Conservation (phyloP, 2,888 invertebrate genomes). For the Hylaea fasciaria region DNA sequence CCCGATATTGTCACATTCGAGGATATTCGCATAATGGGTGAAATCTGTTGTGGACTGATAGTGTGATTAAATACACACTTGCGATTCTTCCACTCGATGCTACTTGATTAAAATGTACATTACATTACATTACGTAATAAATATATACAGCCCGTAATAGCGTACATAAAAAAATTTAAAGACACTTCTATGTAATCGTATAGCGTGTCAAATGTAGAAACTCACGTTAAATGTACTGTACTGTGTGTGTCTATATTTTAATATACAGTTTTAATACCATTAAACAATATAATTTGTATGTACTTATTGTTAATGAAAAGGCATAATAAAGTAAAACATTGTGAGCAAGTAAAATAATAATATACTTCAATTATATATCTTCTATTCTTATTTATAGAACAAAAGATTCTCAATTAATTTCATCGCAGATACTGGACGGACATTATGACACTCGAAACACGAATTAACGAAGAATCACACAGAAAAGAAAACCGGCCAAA, state of each 20-base stretch:
- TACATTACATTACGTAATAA: neutral
- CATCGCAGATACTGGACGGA: conserved; percentile 11
- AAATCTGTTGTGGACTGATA: conserved; percentile 63
- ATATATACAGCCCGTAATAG: no score
- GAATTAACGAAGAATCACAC: conserved; percentile 66
- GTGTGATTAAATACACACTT: conserved; percentile 52
- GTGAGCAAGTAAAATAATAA: no score
- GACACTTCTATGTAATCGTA: no score
- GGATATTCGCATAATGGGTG: conserved; percentile 55
- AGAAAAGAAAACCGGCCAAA: conserved; percentile 56
- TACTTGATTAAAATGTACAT: neutral
- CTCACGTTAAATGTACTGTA: no score
- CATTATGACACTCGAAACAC: conserved; percentile 47
- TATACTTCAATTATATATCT: no score
- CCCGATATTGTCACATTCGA: conserved; percentile 67
- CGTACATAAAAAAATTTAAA: no score
- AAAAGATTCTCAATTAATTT: conserved; percentile 20
- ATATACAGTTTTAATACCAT: no score
- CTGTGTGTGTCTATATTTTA: no score
- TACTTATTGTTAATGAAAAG: no score
- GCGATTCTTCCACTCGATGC: conserved; percentile 3
- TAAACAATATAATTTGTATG: no score
- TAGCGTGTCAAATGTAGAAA: no score
- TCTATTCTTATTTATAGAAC: conserved; percentile 13
- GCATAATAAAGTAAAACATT: neutral